Base-by-base conservation (phyloP, 2,888 invertebrate genomes). In the Agrochola circellaris region DNA sequence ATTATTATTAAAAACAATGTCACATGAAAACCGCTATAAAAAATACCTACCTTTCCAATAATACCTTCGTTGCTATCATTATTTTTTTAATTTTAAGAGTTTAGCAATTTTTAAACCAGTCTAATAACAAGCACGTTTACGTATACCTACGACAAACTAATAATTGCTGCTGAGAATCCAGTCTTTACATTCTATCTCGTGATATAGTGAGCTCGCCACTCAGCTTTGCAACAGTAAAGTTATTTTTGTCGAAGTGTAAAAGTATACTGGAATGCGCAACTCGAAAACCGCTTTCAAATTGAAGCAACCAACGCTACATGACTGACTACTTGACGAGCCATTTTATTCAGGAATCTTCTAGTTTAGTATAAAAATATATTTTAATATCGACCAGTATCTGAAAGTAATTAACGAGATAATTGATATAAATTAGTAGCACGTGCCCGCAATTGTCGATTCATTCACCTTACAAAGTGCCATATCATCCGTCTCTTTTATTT, bases 381-480 rank as follows among this genome's bases (percentile, higher is more conserved):
- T 64, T 26, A n/a, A 56, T 56, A 23, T 42, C 13, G 20, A 5
- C n/a, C 15, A 64, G 9, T 56, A 68, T 83, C 38, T 83, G 20
- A 51, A 61, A 76, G 34, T 20, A 66, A 70, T 45, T 34, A 70
- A 42, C 56, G 66, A 61, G 45, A 69, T 83, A 68, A 60, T 78
- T 68, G 38, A 62, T 78, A 48, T 42, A 65, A 84, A 88, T 90
- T 84, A 87, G 87, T 84, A 89, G 67, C 91, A 90, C 88, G 88
- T 93, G 91, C 87, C 75, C 38, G 80, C 83, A 89, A 91, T 91
- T 90, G 87, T 92, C 83, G 88, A 93, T 95, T 93, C 94, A 95
- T 95, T 95, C 94, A 94, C 92, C 93, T 92, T 87, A 90, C 86
- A 77, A 88, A 84, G 86, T 88, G 81, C 76, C 79, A 86, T 78